Evolutionary conservation across 2,797 vertebrate species (phyloP).

Genomic region (Novumbra hubbsi): DNA sequence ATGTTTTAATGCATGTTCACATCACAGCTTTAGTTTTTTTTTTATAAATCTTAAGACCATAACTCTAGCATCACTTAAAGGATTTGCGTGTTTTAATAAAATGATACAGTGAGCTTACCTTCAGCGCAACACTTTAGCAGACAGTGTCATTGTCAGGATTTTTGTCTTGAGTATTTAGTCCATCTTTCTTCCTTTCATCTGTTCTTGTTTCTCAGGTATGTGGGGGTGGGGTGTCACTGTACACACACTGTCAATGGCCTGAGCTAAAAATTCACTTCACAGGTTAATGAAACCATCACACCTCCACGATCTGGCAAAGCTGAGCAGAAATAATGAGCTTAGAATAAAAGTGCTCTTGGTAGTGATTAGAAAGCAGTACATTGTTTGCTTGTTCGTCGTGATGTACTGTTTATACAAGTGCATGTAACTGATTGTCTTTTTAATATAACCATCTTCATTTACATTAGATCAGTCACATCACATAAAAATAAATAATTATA

Average conservation of each 20-base stretch:
- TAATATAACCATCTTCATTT: not conserved
- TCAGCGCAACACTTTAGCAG: not conserved
- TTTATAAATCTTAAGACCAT: constrained; percentile 43
- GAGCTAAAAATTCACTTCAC: constrained; percentile 51
- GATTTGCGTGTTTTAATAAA: not conserved
- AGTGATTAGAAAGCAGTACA: constrained; percentile 53
- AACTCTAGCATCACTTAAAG: not conserved
- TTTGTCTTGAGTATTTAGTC: not conserved
- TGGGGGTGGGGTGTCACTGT: constrained; percentile 23
- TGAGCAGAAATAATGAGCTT: constrained; percentile 3
- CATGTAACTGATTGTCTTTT: not conserved
- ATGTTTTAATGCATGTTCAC: not conserved
- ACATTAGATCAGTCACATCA: not conserved
- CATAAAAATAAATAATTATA: not conserved
- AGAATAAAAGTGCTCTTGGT: constrained; percentile 30
- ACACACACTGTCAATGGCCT: constrained; percentile 13
- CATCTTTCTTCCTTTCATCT: constrained; percentile 9
- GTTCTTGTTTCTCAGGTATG: constrained; percentile 39
- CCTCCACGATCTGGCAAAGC: constrained; percentile 45
- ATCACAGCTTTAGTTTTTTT: constrained; percentile 8
- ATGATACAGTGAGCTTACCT: not conserved
- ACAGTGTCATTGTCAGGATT: not conserved
- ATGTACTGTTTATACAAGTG: not conserved
- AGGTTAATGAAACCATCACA: constrained; percentile 62
- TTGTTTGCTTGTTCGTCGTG: not conserved